Conservation (phyloP, 2,888 invertebrate species). For the Drosophila atroscutellata region DNA sequence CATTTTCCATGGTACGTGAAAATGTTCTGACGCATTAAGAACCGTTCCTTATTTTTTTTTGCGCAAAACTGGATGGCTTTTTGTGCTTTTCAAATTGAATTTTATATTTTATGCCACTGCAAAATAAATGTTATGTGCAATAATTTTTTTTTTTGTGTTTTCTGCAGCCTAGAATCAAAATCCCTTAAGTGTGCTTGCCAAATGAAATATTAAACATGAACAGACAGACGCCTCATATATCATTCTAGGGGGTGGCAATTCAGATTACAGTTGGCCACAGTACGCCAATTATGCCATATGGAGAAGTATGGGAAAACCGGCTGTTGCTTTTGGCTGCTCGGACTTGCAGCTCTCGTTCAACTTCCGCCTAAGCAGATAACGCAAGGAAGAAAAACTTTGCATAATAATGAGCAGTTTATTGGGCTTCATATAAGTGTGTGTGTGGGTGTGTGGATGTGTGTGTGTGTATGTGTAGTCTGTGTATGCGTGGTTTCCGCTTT, state of each 20-base stretch:
- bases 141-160: conserved; percentile 44
- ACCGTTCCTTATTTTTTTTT: conserved; percentile 20
- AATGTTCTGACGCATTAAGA: conserved; percentile 67
- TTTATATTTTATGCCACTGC: conserved; percentile 55
- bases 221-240: conserved; percentile 27
- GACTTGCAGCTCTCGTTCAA: conserved; percentile 32
- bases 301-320: conserved; percentile 22
- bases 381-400: conserved; percentile 67
- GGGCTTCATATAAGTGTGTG: conserved; percentile 29
- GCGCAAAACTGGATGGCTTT: conserved; percentile 29
- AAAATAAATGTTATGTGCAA: conserved; percentile 59
- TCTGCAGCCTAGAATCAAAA: conserved; percentile 49
- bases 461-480: conserved; percentile 4
- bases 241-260: conserved; percentile 22
- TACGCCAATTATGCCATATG: conserved; percentile 62
- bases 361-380: conserved; percentile 61
- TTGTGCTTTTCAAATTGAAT: conserved; percentile 62
- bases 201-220: conserved; percentile 60
- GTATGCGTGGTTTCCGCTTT: conserved; percentile 53
- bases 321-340: conserved; percentile 45
- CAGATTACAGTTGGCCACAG: conserved; percentile 31
- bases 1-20: conserved; percentile 61
- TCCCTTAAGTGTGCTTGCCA: conserved; percentile 69
- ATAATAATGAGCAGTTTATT: conserved; percentile 79
- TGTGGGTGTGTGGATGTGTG: not conserved